Conservation (phyloP, 2,888 invertebrate genomes). For the Idaea straminata region DNA sequence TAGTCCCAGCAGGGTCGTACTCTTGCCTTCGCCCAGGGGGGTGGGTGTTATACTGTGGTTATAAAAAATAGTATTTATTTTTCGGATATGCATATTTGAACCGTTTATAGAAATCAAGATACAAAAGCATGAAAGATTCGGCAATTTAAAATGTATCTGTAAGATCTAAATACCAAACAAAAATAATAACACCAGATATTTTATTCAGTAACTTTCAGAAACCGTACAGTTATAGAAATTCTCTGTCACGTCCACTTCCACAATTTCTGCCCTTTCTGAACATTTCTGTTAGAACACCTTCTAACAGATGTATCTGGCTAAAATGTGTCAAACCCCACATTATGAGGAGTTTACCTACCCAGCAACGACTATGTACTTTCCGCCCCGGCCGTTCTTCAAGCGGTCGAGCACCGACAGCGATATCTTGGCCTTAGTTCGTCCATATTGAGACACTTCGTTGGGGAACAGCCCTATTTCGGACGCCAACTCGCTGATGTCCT, state of each 20-base stretch:
- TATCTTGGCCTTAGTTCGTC: constrained; percentile 96
- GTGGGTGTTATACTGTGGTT: constrained; percentile 94
- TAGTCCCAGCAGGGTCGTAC: constrained; percentile 95
- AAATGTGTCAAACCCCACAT: neutral
- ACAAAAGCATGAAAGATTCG: no score
- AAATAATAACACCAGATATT: no score
- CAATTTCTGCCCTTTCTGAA: no score
- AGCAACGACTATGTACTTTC: constrained; percentile 96
- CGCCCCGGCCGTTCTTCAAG: constrained; percentile 83
- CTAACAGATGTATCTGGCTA: no score
- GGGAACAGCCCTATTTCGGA: constrained; percentile 90
- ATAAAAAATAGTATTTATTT: neutral
- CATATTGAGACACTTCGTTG: constrained; percentile 93
- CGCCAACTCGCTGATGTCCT: constrained; percentile 88
- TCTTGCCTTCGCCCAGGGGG: constrained; percentile 99
- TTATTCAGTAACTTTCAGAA: no score
- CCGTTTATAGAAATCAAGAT: no score
- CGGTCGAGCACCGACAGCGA: constrained; percentile 89
- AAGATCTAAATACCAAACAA: no score
- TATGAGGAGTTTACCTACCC: constrained; percentile 82
- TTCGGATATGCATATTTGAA: no score
- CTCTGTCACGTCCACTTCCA: no score
- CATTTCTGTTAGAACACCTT: no score
- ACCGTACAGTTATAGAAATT: no score
- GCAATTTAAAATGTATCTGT: no score